A percentile compares a stretch with the other conserved stretches of the same genome.
These are phyloP conservation scores for Miltochrista miniata DNA, from an alignment of 2,888 invertebrate species.

Conservation along the genomic window DNA sequence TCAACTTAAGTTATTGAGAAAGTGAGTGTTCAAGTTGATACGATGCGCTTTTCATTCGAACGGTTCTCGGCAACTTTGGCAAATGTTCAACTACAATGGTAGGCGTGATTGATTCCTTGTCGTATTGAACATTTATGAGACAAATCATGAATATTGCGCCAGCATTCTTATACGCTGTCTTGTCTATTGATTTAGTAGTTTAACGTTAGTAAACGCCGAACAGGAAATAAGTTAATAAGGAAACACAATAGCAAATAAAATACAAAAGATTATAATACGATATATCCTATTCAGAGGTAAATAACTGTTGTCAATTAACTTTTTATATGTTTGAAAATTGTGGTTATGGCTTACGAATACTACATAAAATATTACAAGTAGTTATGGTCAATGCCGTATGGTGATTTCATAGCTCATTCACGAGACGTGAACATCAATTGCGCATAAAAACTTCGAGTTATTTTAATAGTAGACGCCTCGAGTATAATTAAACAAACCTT, in stretches of 20 bases:
- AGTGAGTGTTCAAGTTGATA: conserved; percentile 9
- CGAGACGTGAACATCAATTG: conserved; percentile 1
- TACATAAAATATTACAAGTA: conserved; percentile 9
- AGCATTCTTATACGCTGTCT: not conserved
- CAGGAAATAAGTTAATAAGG: conserved; percentile 20
- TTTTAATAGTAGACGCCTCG: no score
- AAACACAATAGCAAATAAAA: conserved; percentile 22
- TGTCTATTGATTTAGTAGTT: not conserved
- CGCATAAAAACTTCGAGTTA: not conserved
- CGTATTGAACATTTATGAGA: not conserved
- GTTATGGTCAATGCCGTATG: conserved; percentile 10
- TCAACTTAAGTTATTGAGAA: conserved; percentile 23
- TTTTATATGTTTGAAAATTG: not conserved
- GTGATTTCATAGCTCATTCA: conserved; percentile 2
- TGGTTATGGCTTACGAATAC: not conserved
- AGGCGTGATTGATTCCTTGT: conserved; percentile 2
- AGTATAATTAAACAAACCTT: no score
- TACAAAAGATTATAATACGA: conserved; percentile 13
- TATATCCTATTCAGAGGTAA: conserved; percentile 1
- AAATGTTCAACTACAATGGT: conserved; percentile 10
- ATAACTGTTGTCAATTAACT: not conserved
- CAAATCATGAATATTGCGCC: not conserved
- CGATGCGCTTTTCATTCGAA: conserved; percentile 14
- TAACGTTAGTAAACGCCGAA: conserved; percentile 4
- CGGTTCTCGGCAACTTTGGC: conserved; percentile 9